Conservation (phyloP, 2,888 invertebrate species). For the Xanthorhoe designata region DNA sequence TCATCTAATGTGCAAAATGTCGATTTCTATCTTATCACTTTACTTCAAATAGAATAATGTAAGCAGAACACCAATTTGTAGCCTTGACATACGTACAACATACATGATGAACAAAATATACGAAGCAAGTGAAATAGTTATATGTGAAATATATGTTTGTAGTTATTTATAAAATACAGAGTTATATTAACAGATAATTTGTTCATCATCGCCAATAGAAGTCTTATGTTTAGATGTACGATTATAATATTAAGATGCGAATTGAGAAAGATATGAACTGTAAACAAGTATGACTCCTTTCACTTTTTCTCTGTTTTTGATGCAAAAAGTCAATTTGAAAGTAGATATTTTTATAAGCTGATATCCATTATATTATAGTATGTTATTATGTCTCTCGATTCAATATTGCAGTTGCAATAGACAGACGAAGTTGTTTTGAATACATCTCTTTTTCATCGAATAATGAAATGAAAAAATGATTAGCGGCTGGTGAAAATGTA, state of each 20-base stretch:
- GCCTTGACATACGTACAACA: constrained; percentile 63
- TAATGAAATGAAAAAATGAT: constrained; percentile 10
- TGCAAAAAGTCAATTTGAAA: constrained; percentile 37
- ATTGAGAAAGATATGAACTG: constrained; percentile 33
- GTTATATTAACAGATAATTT: constrained; percentile 38
- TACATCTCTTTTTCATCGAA: neutral
- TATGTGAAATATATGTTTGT: constrained; percentile 42
- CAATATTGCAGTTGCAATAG: constrained; percentile 5
- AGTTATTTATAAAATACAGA: constrained; percentile 41
- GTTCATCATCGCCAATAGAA: constrained; percentile 44
- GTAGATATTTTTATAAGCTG: constrained; percentile 37
- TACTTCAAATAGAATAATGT: constrained; percentile 67
- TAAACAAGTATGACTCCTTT: constrained; percentile 32
- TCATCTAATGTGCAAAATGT: constrained; percentile 63
- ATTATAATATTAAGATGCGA: constrained; percentile 36
- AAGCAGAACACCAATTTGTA: constrained; percentile 81
- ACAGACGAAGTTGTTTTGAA: neutral
- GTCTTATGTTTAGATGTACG: constrained; percentile 43
- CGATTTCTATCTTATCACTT: constrained; percentile 55
- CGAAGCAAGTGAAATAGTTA: constrained; percentile 30
- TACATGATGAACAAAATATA: constrained; percentile 41
- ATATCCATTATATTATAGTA: constrained; percentile 17
- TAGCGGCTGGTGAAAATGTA: neutral
- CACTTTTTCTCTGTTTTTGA: constrained; percentile 26
- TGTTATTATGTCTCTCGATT: neutral